Base-by-base conservation (phyloP, 1,140 invertebrate species). In the Aphelinus certus region DNA sequence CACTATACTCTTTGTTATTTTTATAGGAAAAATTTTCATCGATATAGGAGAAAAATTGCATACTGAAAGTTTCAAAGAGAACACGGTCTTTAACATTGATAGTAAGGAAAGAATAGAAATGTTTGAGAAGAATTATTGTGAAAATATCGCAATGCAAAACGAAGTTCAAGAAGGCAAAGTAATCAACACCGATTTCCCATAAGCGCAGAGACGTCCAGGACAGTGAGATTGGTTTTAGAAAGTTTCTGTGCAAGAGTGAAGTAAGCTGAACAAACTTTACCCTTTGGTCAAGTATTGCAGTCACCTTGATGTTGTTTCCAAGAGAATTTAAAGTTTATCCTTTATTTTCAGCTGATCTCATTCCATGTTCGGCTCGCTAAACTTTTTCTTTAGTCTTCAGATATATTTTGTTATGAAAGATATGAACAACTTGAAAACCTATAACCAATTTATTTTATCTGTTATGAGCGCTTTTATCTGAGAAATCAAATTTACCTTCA, bases 151-250 rank as follows among this genome's bases (percentile, higher is more conserved):
- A 55, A 71, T 71, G 61, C 26, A 47, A 63, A 71, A 48, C 46
- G 53, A 51, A 64, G 71, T 66, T 66, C 53, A 73, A 51, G 10
- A 7, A 51, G 47, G 48, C 62, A 55, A 66, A 66, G 57, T 55
- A 65, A 73, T 67, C 71, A 66, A 73, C 65, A 67, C 71, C 53
- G 71, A 73, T 73, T 73, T 67, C 49, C 64, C 64, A 73, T 73
- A 73, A 73, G 49, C 10, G 43, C 43, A 10, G n/a, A 63, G 61
- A 45, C 57, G 57, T 5, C 71, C 46, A 58, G 63, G 71, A 66
- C 57, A 67, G 57, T 61, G 45, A 67, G 71, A 73, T 73, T 73
- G 64, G 71, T 67, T 73, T 67, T 67, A 60, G 56, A 73, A 73
- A 73, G 47, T 67, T 73, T 26, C 26, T 66, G 57, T 45, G 26